These are phyloP conservation scores for Epinephelus fuscoguttatus DNA, from an alignment of 2,113 vertebrate species.

Conservation along the genomic window DNA sequence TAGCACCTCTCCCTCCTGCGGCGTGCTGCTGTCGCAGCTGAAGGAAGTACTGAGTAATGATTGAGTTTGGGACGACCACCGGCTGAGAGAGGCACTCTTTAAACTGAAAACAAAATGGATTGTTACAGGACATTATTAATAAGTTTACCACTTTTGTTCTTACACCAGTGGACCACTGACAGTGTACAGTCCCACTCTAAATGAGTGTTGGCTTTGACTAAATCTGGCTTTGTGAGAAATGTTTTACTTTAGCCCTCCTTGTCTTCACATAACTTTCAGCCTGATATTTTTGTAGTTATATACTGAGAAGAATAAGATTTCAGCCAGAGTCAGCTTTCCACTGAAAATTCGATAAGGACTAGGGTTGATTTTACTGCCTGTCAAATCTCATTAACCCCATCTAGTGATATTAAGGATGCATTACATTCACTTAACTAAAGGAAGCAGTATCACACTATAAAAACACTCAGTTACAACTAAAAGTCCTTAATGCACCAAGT, in stretches of 20 bases:
- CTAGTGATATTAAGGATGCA: slow-evolving; percentile 44
- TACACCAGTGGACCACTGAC: background rate
- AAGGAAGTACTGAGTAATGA: slow-evolving; percentile 20
- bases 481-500: background rate
- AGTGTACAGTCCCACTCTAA: background rate
- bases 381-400: slow-evolving; percentile 41
- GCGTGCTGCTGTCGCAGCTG: slow-evolving; percentile 1
- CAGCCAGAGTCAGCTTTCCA: background rate
- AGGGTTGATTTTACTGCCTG: background rate
- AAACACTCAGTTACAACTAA: background rate
- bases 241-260: background rate
- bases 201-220: background rate
- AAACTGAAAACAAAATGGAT: background rate
- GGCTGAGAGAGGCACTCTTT: slow-evolving; percentile 2
- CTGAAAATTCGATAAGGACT: background rate
- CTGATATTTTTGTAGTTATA: background rate
- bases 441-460: background rate
- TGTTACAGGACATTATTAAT: background rate
- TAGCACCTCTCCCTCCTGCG: background rate
- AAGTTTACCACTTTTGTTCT: background rate
- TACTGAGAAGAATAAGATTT: background rate
- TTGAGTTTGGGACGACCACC: background rate
- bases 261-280: background rate
- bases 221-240: background rate
- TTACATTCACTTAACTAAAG: background rate